Evolutionary conservation across 2,113 vertebrate species (phyloP), one percentile per base, ranked within the genome.

Genomic region (Zapus hudsonius): DNA sequence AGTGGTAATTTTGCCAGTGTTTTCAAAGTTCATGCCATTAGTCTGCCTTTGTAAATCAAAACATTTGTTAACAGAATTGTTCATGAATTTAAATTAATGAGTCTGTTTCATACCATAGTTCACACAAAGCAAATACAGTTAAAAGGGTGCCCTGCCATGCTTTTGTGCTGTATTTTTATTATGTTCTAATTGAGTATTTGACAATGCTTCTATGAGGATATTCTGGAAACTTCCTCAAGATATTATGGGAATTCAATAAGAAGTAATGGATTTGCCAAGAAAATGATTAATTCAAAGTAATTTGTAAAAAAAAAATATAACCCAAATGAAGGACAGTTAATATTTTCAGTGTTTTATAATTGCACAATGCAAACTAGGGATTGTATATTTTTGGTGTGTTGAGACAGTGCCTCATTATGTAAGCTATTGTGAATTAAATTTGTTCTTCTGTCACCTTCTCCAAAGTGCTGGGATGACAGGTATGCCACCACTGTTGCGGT

Each of bases 151-250:
- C 10, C 31, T 81, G 33, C 1, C 3, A 73, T 44, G 12, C 40
- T 94, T 92, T 76, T 72, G 3, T 93, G 61, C 36, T 76, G 20
- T 66, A 25, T 79, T 93, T n/a, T 82, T 63, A 73, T 72, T 76
- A 63, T 61, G 7, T 8, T 85, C 11, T 87, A 76, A 27, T 63
- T n/a, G 8, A 44, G 5, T 67, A 69, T 82, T 67, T 63, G 9
- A 57, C 81, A 83, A 23, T 88, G 3, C 2, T 79, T 92, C 10
- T 66, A 57, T 90, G 55, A 85, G 55, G 25, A 64, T 1, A 63
- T 4, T 29, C 70, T 47, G 13, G 91, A 80, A 44, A n/a, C 80
- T 70, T 84, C 13, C 23, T 84, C 40, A 86, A 72, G 40, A 70
- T 61, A 57, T 91, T 66, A 75, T 93, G 7, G 20, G 81, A 40